phyloP scores from a whole-genome alignment of 2,888 invertebrate species.

The Zaprionus bogoriensis region DNA sequence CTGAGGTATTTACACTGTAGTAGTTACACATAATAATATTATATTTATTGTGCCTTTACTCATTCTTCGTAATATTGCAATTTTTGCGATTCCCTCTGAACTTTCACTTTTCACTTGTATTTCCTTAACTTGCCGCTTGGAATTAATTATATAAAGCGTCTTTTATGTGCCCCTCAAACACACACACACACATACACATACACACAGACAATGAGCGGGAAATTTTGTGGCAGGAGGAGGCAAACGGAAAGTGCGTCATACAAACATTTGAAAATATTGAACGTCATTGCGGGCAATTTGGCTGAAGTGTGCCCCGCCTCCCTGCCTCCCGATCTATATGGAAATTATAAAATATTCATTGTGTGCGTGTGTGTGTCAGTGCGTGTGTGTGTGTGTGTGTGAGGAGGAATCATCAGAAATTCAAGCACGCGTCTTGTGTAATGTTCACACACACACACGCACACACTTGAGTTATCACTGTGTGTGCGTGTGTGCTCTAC shows the following conservation, averaged over 20 bases:
- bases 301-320: slow-evolving; percentile 23
- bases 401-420: slow-evolving; percentile 54
- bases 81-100: not conserved
- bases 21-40: no score
- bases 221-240: not conserved
- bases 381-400: not conserved
- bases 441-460: slow-evolving; percentile 15
- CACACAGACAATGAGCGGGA: not conserved
- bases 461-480: not conserved
- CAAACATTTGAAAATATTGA: slow-evolving; percentile 36
- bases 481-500: slow-evolving; percentile 16
- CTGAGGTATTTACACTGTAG: no score
- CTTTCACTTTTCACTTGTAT: not conserved
- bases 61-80: no score
- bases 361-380: slow-evolving; percentile 2
- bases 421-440: slow-evolving; percentile 59
- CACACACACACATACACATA: not conserved
- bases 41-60: no score
- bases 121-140: not conserved
- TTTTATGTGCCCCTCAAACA: not conserved
- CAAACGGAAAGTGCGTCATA: slow-evolving; percentile 42
- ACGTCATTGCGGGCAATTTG: slow-evolving; percentile 57
- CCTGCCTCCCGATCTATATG: slow-evolving; percentile 10
- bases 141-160: not conserved
- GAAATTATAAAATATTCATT: slow-evolving; percentile 61